These are phyloP conservation scores for Danio albolineatus DNA, from an alignment of 2,797 vertebrate genomes.

Conservation along the genomic window DNA sequence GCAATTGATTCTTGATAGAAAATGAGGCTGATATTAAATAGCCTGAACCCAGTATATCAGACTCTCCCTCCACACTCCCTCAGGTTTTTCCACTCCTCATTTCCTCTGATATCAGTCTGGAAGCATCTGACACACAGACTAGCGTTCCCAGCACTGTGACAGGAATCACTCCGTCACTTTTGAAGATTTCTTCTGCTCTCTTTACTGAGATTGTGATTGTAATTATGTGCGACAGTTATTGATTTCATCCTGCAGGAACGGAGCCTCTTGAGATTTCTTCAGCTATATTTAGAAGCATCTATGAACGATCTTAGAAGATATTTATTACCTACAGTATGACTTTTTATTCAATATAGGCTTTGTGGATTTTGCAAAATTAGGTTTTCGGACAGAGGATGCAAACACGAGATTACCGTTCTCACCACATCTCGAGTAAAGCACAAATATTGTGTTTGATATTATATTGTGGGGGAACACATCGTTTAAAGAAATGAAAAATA, in stretches of 20 bases:
- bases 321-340: background rate
- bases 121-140: background rate
- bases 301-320: background rate
- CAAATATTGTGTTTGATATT: background rate
- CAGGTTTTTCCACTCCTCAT: background rate
- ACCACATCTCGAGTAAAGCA: background rate
- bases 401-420: background rate
- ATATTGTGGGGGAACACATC: background rate
- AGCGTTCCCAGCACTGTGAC: background rate
- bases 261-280: background rate
- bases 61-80: background rate
- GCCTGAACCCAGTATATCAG: background rate
- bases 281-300: background rate
- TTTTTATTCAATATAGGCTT: background rate
- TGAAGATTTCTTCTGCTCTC: background rate
- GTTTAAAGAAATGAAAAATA: no score
- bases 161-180: background rate
- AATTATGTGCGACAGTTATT: slow-evolving; percentile 15
- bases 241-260: slow-evolving; percentile 12
- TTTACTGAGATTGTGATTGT: slow-evolving; percentile 25
- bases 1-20: no score
- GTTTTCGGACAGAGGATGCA: background rate
- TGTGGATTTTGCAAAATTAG: background rate
- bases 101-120: slow-evolving; percentile 1
- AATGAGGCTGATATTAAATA: no score